Evolutionary conservation across 2,113 vertebrate species (phyloP), one percentile per base, ranked within the genome.

Genomic region (Nibea coibor): DNA sequence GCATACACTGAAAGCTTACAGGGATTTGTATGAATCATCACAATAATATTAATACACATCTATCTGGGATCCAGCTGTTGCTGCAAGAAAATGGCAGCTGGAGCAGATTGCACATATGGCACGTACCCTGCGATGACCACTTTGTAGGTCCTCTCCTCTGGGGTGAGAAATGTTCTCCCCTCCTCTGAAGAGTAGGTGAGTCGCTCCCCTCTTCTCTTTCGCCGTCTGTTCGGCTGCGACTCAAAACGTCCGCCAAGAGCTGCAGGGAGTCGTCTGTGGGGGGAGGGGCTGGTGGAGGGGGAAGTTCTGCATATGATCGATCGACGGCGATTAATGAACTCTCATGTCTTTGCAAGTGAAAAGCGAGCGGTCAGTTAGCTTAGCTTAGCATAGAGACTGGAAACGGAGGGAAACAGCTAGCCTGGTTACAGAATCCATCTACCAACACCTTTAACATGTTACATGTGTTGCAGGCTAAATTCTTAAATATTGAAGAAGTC

Each of bases 261-360:
- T 93, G 93, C 26, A 84, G 72, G 1, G 90, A 77, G 74, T 89
- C 91, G 31, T 97, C 95, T 7, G 93, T 86, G 0, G 96, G 94
- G 0, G 97, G 97, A 0, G 96, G 96, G 89, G 96, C 87, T 0
- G 97, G 97, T 0, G 96, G 96, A 1, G 97, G 97, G 0, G 97
- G 97, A 70, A 98, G 93, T 16, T 96, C 97, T 98, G 88, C 5
- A 31, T 31, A 72, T 54, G 84, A 63, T 64, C 76, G 66, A 77
- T 51, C 58, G 79, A 43, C n/a, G 42, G 17, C n/a, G 67, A 83
- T 86, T 78, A 63, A 50, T 63, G 73, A 54, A 65, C 5, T 50
- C 1, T 35, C 35, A 35, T 35, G 35, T 5, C 35, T 35, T 35
- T 35, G 1, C 8, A 9, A 9, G 35, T 39, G 35, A 39, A 39